Evolutionary conservation across 2,888 invertebrate species (phyloP).

Genomic region (Steinernema scapterisci): DNA sequence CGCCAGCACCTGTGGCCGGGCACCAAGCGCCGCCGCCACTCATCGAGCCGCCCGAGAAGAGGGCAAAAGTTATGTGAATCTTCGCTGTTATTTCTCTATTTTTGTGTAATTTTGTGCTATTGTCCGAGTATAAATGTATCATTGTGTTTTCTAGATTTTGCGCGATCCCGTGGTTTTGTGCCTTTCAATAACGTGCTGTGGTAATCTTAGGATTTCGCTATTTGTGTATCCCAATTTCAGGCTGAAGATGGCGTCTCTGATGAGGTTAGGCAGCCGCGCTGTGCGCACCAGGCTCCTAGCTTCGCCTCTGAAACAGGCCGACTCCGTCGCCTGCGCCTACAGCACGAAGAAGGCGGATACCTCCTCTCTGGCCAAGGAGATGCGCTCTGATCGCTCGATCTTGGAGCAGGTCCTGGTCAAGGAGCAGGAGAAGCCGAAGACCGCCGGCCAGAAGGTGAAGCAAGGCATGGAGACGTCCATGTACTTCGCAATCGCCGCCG

Average conservation of each 20-base stretch:
- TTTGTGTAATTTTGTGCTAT: too few relatives aligned
- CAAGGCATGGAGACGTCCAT: slow-evolving; percentile 59
- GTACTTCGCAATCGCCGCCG: slow-evolving; percentile 54
- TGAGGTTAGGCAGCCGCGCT: neutral
- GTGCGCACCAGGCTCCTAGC: neutral
- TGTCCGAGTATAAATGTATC: too few relatives aligned
- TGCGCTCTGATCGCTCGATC: neutral
- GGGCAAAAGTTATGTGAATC: neutral
- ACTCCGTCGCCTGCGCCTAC: slow-evolving; percentile 12
- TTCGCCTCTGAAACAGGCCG: neutral
- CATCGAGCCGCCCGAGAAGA: slow-evolving; percentile 17
- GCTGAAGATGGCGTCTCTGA: slow-evolving; percentile 4
- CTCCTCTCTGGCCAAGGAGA: neutral
- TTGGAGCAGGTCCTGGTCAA: slow-evolving; percentile 24
- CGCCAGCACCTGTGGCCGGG: neutral
- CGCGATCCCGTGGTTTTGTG: too few relatives aligned
- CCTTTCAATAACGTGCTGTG: too few relatives aligned
- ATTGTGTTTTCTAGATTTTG: too few relatives aligned
- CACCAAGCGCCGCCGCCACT: neutral
- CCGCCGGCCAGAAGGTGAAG: slow-evolving; percentile 53
- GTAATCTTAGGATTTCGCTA: too few relatives aligned
- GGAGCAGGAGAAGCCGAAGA: slow-evolving; percentile 47
- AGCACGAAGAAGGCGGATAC: neutral
- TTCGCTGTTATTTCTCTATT: neutral
- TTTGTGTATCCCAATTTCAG: slow-evolving; percentile 19